Conservation (phyloP, 2,888 invertebrate species). For the Exephanes ischioxanthus region DNA sequence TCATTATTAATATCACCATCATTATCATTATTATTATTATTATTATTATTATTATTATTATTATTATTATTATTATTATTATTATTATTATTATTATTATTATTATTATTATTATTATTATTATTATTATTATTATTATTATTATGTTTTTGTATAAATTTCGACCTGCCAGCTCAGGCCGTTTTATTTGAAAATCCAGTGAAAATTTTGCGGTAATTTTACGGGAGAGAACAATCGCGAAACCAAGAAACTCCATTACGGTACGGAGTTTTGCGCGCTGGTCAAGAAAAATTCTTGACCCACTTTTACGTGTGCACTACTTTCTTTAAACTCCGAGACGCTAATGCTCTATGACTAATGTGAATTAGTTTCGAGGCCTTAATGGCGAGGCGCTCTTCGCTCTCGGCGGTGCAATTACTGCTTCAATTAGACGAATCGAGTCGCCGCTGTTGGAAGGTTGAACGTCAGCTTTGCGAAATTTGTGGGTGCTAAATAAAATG, state of each 20-base stretch:
- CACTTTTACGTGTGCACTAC: constrained; percentile 68
- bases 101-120: background rate
- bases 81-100: background rate
- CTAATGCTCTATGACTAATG: constrained; percentile 58
- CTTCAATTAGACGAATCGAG: constrained; percentile 2
- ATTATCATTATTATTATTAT: background rate
- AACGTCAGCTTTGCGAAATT: background rate
- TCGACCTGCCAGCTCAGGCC: background rate
- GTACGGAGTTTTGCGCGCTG: constrained; percentile 20
- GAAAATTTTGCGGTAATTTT: background rate
- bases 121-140: too few relatives aligned
- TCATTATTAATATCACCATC: background rate
- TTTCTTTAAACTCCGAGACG: constrained; percentile 48
- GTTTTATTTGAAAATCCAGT: background rate
- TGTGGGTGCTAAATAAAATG: background rate
- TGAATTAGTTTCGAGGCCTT: constrained; percentile 52
- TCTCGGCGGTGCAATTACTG: constrained; percentile 4
- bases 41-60: background rate
- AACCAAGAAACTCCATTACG: background rate
- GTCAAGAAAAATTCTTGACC: constrained; percentile 68
- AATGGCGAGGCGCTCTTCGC: constrained; percentile 6
- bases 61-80: background rate
- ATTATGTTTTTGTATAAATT: background rate
- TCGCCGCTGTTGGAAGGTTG: background rate
- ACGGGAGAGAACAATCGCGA: background rate